Evolutionary conservation across 2,797 vertebrate genomes (phyloP), one percentile per base, ranked within the genome.

Genomic region (Siniperca scherzeri): DNA sequence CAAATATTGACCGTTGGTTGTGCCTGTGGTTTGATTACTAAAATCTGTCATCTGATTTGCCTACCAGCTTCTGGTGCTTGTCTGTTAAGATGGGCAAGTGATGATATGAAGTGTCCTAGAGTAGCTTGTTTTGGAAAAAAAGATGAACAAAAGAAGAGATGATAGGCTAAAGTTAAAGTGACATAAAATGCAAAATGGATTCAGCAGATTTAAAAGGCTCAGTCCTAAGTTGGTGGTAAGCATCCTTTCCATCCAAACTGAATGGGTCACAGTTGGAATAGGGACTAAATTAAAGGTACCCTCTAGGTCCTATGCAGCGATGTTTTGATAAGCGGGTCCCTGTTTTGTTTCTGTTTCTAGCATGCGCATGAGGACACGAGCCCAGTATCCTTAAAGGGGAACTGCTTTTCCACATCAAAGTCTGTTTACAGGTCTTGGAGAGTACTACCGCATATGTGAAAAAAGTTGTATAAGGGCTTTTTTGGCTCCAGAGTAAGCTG

Each of bases 41-140:
- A 82, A 88, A 81, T 87, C 75, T 73, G 83, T 80, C 78, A 17
- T 74, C 61, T 25, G 25, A 74, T 88, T 86, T 88, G 79, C 75
- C 67, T 60, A 73, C 36, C 57, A 80, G 74, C 73, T n/a, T 84
- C 71, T 78, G 84, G 12, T 77, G 69, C 82, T 77, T 65, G 83
- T 88, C 84, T 74, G 67, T 33, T 40, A 14, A 46, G 59, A 80
- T 75, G 42, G 67, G 67, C 22, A 14, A 83, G 76, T 42, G 48
- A 66, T 72, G 82, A 77, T 74, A 64, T 72, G 36, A 82, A 62
- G 52, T 13, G 52, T 62, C 77, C 59, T 11, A 22, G 36, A 79
- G 71, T 46, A 3, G 66, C 22, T 78, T 65, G 27, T 78, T 80
- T 77, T n/a, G 10, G 52, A 40, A 46, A 25, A 50, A 8, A 44